Base-by-base conservation (phyloP, 1,140 invertebrate species). In the Galleria mellonella region DNA sequence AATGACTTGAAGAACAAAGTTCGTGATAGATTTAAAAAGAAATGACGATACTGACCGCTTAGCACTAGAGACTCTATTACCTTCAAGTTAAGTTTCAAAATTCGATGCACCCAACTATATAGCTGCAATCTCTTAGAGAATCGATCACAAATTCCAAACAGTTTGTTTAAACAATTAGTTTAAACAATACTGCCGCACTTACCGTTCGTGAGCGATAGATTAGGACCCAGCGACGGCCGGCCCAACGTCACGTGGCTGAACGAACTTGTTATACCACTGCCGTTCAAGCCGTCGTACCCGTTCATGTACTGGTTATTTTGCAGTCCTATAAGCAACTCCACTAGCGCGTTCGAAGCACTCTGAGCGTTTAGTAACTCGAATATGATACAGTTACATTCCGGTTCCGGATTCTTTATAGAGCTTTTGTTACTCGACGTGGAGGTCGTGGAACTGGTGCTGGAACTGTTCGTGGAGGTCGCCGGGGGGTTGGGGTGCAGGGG, bases 221-320 rank as follows among this genome's bases (percentile, higher is more conserved):
- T 78, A 0, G 61, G 69, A 0, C 61, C 69, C 0, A 73, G 36
- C 0, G 72, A 62, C 0, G 73, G 61, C 10, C 77, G 43, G 0
- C 68, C 71, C 0, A 76, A 37, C 0, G 68, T 77, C 1, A 45
- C 59, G 46, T 70, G 68, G 31, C 47, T 55, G 43, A 56, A 75
- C 0, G 51, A 50, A 7, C 41, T 50, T 1, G 47, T 37, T 6
- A 43, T 32, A 11, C 38, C 50, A 0, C 55, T 37, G 15, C 63
- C 61, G 13, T 60, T 23, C 6, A 23, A 47, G 0, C 38, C 12
- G 0, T 74, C 75, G 28, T 71, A 67, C 0, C 67, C 79, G 13
- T 73, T 81, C 61, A 73, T 69, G 39, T 74, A 81, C 32, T 82
- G 78, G 39, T 83, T 86, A 32, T 86, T 86, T 48, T 87, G 85